Percentiles rank a stretch among this genome's conserved stretches.
phyloP scores from a whole-genome alignment of 2,113 vertebrate species.

The Neofelis nebulosa region DNA sequence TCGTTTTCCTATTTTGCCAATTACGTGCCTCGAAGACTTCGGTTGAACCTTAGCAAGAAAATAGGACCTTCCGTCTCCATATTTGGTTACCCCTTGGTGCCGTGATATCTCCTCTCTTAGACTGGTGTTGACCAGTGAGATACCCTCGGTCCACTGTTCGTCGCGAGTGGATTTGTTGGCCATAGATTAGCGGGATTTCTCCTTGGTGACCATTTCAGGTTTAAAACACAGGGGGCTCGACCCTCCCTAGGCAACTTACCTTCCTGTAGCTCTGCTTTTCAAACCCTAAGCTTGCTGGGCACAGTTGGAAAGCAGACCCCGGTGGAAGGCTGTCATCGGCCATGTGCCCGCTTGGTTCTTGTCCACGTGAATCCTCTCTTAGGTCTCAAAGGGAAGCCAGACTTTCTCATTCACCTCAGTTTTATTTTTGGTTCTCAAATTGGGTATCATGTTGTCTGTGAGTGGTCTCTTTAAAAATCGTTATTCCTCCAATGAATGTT shows the following conservation, averaged over 20 bases:
- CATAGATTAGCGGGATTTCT: constrained; percentile 59
- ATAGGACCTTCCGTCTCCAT: constrained; percentile 59
- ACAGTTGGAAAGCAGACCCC: background rate
- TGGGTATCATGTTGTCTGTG: background rate
- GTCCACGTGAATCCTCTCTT: background rate
- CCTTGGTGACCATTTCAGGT: constrained; percentile 11
- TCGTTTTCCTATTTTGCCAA: constrained; percentile 73
- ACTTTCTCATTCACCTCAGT: constrained; percentile 1
- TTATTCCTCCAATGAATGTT: background rate
- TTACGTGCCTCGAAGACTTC: constrained; percentile 75
- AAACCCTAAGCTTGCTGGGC: background rate
- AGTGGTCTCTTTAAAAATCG: background rate
- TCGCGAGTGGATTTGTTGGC: constrained; percentile 19
- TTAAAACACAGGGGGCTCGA: background rate
- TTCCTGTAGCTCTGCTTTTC: background rate
- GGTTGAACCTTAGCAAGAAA: constrained; percentile 64
- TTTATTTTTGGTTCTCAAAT: constrained; percentile 47
- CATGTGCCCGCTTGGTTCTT: background rate
- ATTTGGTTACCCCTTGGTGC: constrained; percentile 22
- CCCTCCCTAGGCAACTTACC: background rate
- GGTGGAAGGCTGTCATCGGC: background rate
- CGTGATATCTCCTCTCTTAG: constrained; percentile 39
- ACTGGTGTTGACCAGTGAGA: background rate
- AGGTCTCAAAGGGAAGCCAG: background rate
- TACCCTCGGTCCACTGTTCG: constrained; percentile 5